Evolutionary conservation across 2,888 invertebrate species (phyloP).

Genomic region (Hypercompe scribonia): DNA sequence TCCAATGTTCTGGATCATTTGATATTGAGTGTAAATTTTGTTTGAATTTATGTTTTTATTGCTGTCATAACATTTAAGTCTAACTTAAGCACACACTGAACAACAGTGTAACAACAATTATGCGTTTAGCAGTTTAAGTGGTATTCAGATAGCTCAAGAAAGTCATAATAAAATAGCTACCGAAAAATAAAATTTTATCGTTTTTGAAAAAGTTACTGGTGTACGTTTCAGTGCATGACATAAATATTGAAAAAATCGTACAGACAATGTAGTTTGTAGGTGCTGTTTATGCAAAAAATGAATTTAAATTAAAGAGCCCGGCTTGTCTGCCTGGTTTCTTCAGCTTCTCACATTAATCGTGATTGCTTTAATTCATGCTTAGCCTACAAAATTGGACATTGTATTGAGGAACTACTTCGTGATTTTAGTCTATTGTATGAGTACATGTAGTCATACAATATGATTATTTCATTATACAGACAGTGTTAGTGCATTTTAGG

Average conservation of each 20-base stretch:
- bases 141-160: too few relatives aligned
- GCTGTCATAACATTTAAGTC: neutral
- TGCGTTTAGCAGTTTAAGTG: neutral
- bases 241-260: neutral
- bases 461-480: too few relatives aligned
- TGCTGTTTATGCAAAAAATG: neutral
- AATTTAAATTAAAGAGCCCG: neutral
- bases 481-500: neutral
- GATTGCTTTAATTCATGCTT: too few relatives aligned
- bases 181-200: too few relatives aligned
- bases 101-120: neutral
- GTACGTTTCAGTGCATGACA: neutral
- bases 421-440: too few relatives aligned
- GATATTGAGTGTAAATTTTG: constrained; percentile 22
- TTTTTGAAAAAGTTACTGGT: neutral
- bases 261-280: neutral
- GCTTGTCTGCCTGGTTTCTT: neutral
- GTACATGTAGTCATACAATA: neutral
- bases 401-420: too few relatives aligned
- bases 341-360: too few relatives aligned
- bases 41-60: constrained; percentile 45
- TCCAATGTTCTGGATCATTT: constrained; percentile 41
- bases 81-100: neutral
- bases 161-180: too few relatives aligned
- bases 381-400: too few relatives aligned